Conservation (phyloP, 2,113 vertebrate genomes). For the Chaetorhynchus papuensis region DNA sequence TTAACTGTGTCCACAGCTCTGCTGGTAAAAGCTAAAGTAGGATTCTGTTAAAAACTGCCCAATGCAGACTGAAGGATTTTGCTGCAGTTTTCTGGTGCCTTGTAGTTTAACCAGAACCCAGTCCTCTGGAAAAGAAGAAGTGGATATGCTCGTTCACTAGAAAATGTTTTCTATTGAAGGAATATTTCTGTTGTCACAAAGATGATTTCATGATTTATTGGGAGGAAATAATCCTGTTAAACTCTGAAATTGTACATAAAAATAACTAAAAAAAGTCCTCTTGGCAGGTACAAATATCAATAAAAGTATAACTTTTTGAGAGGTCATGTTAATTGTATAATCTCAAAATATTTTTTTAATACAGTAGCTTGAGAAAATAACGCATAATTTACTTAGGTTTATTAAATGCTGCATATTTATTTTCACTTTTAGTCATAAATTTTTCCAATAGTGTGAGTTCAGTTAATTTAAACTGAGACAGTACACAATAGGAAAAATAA, state of each 20-base stretch:
- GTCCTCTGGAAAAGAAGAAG: neutral
- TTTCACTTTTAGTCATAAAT: neutral
- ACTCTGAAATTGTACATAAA: neutral
- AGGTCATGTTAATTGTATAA: neutral
- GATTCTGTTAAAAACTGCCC: neutral
- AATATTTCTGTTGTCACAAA: neutral
- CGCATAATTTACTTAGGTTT: neutral
- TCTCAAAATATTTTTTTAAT: neutral
- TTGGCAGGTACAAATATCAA: neutral
- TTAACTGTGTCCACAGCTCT: neutral
- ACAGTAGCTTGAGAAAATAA: neutral
- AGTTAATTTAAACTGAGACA: neutral
- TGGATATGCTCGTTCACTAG: neutral
- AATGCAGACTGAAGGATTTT: neutral
- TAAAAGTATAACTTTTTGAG: neutral
- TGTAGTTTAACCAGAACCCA: neutral
- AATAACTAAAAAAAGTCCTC: neutral
- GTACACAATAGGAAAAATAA: neutral
- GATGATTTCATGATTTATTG: neutral
- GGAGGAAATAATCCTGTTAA: neutral
- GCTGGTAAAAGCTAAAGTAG: neutral
- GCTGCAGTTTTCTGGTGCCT: neutral
- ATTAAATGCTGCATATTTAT: neutral
- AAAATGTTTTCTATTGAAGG: neutral
- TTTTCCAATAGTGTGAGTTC: neutral